Percentiles rank a stretch among this genome's conserved stretches.
These are phyloP conservation scores for Nymphalis c-album DNA, from an alignment of 2,888 invertebrate genomes.

Conservation along the genomic window DNA sequence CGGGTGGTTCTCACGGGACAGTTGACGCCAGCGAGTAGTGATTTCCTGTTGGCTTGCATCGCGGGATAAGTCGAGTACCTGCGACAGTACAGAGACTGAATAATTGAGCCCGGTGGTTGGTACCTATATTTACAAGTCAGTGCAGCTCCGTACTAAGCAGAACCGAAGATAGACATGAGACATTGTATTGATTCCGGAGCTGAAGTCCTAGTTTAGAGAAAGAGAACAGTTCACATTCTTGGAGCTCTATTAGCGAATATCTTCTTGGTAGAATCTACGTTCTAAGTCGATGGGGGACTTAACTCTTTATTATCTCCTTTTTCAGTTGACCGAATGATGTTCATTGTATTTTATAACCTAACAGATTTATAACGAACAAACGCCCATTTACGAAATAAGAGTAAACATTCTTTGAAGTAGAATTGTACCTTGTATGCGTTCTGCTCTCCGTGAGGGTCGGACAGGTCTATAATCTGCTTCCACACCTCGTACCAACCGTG, in stretches of 20 bases:
- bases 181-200: no score
- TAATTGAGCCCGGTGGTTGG: no score
- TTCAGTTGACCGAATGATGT: no score
- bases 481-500: constrained; percentile 95
- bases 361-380: background rate
- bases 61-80: constrained; percentile 89
- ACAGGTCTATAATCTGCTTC: constrained; percentile 91
- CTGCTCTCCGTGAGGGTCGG: constrained; percentile 95
- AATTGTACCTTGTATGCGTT: constrained; percentile 89
- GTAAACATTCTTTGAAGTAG: background rate
- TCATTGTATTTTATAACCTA: background rate
- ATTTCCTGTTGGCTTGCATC: constrained; percentile 93
- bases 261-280: no score
- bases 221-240: no score
- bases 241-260: no score
- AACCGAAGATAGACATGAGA: no score
- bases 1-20: constrained; percentile 94
- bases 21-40: constrained; percentile 88
- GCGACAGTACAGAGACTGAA: constrained; percentile 29
- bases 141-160: background rate
- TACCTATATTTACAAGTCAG: constrained; percentile 4
- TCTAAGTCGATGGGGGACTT: no score
- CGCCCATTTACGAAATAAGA: background rate
- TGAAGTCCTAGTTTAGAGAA: no score
- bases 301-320: no score